phyloP scores from a whole-genome alignment of 2,888 invertebrate genomes.

The Gari tellinella region DNA sequence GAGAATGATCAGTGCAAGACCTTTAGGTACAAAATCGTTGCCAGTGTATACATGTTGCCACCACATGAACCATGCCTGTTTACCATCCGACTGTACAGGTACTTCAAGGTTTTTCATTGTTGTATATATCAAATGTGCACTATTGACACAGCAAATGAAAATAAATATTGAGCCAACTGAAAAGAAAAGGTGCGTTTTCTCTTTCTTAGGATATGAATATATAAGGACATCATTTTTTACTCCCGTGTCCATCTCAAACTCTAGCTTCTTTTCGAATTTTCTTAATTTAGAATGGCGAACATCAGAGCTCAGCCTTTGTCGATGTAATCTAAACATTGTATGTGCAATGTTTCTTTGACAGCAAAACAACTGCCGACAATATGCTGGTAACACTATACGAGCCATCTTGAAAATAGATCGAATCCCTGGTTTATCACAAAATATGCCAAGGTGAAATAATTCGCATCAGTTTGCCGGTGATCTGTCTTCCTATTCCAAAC shows the following conservation, averaged over 20 bases:
- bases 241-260: constrained; percentile 14
- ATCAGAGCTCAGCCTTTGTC: background rate
- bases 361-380: too few relatives aligned
- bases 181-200: background rate
- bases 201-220: constrained; percentile 12
- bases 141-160: background rate
- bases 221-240: constrained; percentile 9
- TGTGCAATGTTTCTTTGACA: background rate
- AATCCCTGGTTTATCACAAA: too few relatives aligned
- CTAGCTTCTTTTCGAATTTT: constrained; percentile 13
- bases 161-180: background rate
- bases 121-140: constrained; percentile 1
- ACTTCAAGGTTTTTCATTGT: background rate
- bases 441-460: too few relatives aligned
- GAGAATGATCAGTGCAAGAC: too few relatives aligned
- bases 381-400: too few relatives aligned
- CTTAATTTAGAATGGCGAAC: constrained; percentile 5
- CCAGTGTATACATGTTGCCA: too few relatives aligned
- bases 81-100: background rate
- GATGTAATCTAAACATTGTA: background rate
- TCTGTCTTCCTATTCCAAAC: too few relatives aligned
- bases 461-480: too few relatives aligned
- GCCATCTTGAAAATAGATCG: too few relatives aligned
- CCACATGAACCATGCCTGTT: background rate
- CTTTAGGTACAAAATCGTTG: too few relatives aligned